A percentile compares a stretch with the other conserved stretches of the same genome.
Evolutionary conservation across 2,113 vertebrate species (phyloP).

Genomic region (Helogale parvula): DNA sequence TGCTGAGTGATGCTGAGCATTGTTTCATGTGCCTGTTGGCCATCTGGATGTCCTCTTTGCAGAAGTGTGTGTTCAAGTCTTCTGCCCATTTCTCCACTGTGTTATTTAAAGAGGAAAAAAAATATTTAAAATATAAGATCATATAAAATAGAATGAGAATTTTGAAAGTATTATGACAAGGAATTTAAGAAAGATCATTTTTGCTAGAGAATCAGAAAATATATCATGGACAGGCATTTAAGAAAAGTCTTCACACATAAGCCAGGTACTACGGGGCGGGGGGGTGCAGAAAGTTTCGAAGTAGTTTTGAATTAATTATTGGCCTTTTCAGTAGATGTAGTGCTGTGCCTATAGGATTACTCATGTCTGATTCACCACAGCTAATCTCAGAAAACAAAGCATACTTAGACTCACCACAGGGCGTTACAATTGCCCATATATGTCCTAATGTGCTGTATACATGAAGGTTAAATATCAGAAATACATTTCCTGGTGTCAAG

Average conservation of each 20-base stretch:
- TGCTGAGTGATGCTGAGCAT: too few species aligned
- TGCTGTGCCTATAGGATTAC: not conserved
- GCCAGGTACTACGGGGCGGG: not conserved
- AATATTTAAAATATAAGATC: not conserved
- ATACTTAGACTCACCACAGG: not conserved
- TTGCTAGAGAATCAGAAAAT: not conserved
- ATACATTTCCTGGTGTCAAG: not conserved
- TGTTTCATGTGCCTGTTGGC: too few species aligned
- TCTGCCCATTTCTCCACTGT: too few species aligned
- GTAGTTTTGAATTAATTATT: slow-evolving; percentile 7
- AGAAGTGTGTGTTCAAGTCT: too few species aligned
- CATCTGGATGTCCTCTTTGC: too few species aligned
- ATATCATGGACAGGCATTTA: not conserved
- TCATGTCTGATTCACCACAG: not conserved
- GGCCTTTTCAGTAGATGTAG: not conserved
- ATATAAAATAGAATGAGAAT: not conserved
- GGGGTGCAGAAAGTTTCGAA: not conserved
- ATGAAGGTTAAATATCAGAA: not conserved
- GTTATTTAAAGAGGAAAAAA: not conserved
- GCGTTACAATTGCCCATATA: not conserved
- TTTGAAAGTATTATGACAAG: not conserved
- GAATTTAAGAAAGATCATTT: not conserved
- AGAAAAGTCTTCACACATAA: not conserved
- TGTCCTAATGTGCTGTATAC: not conserved
- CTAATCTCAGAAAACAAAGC: not conserved